Evolutionary conservation across 2,797 vertebrate genomes (phyloP).

Genomic region (Sebastiscus tertius): DNA sequence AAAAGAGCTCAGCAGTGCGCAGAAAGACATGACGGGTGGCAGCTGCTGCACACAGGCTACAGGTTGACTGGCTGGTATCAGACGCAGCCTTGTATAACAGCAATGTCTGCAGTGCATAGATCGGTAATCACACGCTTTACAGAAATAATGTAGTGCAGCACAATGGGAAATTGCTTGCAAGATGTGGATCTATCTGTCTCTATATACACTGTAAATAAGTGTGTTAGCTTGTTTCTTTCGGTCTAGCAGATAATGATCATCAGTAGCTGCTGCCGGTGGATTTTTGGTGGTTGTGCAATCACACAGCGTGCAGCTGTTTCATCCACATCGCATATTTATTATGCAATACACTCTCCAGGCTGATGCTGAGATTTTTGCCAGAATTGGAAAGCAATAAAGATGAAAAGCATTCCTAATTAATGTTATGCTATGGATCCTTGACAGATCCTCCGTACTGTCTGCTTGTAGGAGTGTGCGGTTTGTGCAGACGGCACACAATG

Average conservation of each 20-base stretch:
- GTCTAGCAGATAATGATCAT: constrained; percentile 4
- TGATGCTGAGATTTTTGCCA: constrained; percentile 3
- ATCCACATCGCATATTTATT: constrained; percentile 34
- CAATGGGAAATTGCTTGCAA: neutral
- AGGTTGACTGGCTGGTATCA: constrained; percentile 19
- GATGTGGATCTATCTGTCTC: neutral
- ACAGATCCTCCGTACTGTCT: constrained; percentile 8
- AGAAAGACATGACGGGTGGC: constrained; percentile 4
- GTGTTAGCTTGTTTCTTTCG: neutral
- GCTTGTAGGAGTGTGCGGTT: constrained; percentile 1
- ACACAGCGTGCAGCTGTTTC: constrained; percentile 19
- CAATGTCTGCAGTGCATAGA: constrained; percentile 3
- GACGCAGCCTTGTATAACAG: neutral
- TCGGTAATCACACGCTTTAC: neutral
- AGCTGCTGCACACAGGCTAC: constrained; percentile 25
- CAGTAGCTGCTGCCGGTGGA: neutral
- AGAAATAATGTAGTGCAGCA: neutral
- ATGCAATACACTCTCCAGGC: neutral
- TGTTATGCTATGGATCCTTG: constrained; percentile 26
- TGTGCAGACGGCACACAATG: constrained; percentile 9
- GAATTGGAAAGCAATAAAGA: constrained; percentile 32
- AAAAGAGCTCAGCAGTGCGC: neutral
- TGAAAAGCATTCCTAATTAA: constrained; percentile 45
- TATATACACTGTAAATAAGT: neutral
- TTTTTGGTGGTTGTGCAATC: constrained; percentile 1